phyloP scores from a whole-genome alignment of 2,797 vertebrate genomes.

The Zonotrichia albicollis region DNA sequence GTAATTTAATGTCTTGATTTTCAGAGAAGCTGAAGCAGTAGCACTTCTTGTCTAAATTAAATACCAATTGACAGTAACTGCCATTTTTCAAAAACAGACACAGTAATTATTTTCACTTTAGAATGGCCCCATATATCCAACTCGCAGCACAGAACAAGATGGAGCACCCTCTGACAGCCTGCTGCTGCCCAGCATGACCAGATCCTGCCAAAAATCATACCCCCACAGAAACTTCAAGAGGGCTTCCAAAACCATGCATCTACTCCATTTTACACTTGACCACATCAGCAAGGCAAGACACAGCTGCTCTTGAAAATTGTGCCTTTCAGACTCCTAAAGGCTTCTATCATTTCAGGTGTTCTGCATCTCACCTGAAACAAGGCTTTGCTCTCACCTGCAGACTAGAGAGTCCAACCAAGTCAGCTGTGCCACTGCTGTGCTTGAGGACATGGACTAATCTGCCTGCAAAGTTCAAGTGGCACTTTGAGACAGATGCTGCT shows the following conservation, averaged over 20 bases:
- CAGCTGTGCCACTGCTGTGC: constrained; percentile 9
- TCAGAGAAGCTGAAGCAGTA: background rate
- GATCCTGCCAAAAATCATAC: background rate
- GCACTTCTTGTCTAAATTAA: background rate
- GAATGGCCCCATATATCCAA: background rate
- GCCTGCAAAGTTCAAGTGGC: background rate
- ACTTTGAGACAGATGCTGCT: constrained; percentile 29
- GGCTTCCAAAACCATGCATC: background rate
- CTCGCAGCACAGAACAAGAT: background rate
- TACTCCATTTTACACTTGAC: background rate
- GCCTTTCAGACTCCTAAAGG: background rate
- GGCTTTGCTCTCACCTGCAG: background rate
- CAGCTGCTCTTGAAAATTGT: background rate
- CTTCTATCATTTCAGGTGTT: background rate
- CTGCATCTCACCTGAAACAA: background rate
- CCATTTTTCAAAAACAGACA: background rate
- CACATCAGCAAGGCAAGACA: background rate
- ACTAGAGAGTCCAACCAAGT: background rate
- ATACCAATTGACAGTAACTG: background rate
- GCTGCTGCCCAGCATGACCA: background rate
- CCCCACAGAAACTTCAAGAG: background rate
- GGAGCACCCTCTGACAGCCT: background rate
- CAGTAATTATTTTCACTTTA: background rate
- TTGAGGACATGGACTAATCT: background rate
- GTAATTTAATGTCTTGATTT: background rate